Evolutionary conservation across 1,140 invertebrate genomes (phyloP).

Genomic region (Nasonia giraulti): DNA sequence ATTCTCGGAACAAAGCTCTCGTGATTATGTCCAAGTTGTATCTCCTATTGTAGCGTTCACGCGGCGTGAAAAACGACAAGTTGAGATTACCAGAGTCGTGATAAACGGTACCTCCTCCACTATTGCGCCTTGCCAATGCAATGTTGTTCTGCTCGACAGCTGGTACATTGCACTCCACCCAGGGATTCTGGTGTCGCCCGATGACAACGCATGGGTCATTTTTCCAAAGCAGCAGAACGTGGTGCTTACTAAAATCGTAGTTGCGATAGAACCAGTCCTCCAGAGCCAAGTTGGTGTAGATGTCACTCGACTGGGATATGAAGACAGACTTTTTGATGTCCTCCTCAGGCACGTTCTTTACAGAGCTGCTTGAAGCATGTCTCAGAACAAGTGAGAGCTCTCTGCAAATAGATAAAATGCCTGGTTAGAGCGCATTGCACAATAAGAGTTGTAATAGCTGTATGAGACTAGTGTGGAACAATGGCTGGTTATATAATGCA

Average conservation of each 20-base stretch:
- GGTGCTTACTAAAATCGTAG: slow-evolving; percentile 86
- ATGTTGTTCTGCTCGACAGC: slow-evolving; percentile 79
- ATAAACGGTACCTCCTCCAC: slow-evolving; percentile 97
- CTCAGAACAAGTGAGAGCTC: background rate
- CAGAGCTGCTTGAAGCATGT: slow-evolving; percentile 37
- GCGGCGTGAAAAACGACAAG: slow-evolving; percentile 90
- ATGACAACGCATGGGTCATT: slow-evolving; percentile 96
- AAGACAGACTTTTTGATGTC: slow-evolving; percentile 88
- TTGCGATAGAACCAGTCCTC: slow-evolving; percentile 96
- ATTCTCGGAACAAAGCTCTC: slow-evolving; percentile 85
- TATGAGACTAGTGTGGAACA: background rate
- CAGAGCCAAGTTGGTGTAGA: slow-evolving; percentile 93
- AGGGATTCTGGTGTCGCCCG: slow-evolving; percentile 97
- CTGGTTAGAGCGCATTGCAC: background rate
- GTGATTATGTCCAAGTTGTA: slow-evolving; percentile 91
- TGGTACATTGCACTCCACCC: slow-evolving; percentile 89
- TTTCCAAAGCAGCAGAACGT: slow-evolving; percentile 91
- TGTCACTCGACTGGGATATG: slow-evolving; percentile 92
- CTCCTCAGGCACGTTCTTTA: slow-evolving; percentile 64
- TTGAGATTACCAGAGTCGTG: slow-evolving; percentile 96
- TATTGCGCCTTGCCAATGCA: slow-evolving; percentile 88
- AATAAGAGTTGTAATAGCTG: background rate
- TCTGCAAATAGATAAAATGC: slow-evolving; percentile 15
- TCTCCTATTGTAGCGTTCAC: slow-evolving; percentile 85
- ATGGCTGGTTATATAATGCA: background rate